A percentile compares a stretch with the other conserved stretches of the same genome.
phyloP scores from a whole-genome alignment of 2,888 invertebrate genomes.

The Onthophagus sagittarius region DNA sequence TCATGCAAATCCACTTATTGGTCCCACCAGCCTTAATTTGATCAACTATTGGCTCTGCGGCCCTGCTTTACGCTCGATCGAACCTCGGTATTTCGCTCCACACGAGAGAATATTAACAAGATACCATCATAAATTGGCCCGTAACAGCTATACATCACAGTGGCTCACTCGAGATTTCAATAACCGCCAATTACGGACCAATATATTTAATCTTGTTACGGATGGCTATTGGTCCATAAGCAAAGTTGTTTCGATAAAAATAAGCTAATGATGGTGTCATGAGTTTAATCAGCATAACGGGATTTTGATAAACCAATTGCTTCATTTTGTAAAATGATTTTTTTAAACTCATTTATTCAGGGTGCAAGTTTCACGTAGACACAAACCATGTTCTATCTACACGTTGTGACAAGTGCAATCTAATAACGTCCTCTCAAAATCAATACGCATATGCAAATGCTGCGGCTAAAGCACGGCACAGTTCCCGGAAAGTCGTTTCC shows the following conservation, averaged over 20 bases:
- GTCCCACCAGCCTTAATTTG: not conserved
- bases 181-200: slow-evolving; percentile 10
- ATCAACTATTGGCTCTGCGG: not conserved
- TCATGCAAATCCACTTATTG: not conserved
- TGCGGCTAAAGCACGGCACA: not conserved
- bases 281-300: too few species aligned
- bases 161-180: slow-evolving; percentile 10
- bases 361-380: not conserved
- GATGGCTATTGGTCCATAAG: not conserved
- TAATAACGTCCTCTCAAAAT: not conserved
- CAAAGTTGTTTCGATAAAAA: not conserved
- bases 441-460: not conserved
- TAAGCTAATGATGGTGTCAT: too few species aligned
- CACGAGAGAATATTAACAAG: slow-evolving; percentile 10
- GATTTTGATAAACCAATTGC: too few species aligned
- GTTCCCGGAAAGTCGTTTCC: too few species aligned
- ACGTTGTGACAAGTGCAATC: not conserved
- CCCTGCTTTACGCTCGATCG: not conserved
- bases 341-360: too few species aligned
- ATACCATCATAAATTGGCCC: slow-evolving; percentile 6
- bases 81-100: not conserved
- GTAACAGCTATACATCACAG: not conserved
- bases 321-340: too few species aligned
- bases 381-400: not conserved
- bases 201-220: slow-evolving; percentile 10